Evolutionary conservation across 2,888 invertebrate species (phyloP).

Genomic region (Torymus texanus): DNA sequence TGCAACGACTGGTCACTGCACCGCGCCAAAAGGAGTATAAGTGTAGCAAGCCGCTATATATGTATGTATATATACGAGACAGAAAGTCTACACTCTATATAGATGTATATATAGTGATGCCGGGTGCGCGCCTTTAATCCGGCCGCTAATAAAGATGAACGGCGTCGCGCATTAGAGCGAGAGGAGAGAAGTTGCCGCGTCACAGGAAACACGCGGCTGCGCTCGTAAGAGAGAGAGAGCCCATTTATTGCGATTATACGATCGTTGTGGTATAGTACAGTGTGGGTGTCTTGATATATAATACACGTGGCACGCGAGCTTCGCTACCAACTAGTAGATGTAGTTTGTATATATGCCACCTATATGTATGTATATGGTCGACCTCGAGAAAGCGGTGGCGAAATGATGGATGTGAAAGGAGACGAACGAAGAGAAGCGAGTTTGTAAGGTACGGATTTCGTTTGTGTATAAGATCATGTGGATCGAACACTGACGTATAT

Average conservation of each 20-base stretch:
- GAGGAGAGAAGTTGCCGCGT: conserved; percentile 32
- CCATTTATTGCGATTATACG: conserved; percentile 40
- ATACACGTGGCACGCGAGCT: no score
- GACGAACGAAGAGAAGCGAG: no score
- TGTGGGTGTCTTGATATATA: neutral
- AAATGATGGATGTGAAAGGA: no score
- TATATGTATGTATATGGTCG: no score
- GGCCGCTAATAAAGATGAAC: neutral
- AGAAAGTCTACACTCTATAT: no score
- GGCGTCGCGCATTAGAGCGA: neutral
- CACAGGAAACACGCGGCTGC: conserved; percentile 28
- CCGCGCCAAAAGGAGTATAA: neutral
- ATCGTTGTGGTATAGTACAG: neutral
- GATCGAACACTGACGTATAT: no score
- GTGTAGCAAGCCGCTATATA: neutral
- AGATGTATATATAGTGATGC: conserved; percentile 3
- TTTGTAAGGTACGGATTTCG: no score
- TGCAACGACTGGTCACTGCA: conserved; percentile 28
- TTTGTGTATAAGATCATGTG: no score
- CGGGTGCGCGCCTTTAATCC: conserved; percentile 19
- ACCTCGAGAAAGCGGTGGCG: no score
- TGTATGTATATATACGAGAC: neutral
- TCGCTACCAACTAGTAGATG: no score
- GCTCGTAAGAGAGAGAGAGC: neutral
- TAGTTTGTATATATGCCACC: no score